phyloP scores from a whole-genome alignment of 2,797 vertebrate species.

The Ispidina lecontei region DNA sequence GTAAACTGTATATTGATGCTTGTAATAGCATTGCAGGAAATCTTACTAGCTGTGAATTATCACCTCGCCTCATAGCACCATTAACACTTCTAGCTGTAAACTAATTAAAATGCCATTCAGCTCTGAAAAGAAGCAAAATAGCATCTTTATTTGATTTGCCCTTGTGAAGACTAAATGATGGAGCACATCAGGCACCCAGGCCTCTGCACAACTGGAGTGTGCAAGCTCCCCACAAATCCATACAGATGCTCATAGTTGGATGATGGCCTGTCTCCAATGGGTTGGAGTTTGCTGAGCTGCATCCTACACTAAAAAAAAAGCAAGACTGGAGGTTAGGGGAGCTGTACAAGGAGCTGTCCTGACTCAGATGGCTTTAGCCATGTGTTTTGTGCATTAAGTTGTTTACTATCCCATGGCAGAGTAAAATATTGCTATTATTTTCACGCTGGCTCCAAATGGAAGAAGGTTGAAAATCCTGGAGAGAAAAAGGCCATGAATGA shows the following conservation, averaged over 20 bases:
- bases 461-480: neutral
- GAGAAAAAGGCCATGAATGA: slow-evolving; percentile 17
- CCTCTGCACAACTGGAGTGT: neutral
- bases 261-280: neutral
- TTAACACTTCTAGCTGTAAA: slow-evolving; percentile 70
- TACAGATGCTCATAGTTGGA: neutral
- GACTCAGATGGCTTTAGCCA: neutral
- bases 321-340: neutral
- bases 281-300: neutral
- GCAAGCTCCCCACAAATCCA: neutral
- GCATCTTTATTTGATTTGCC: slow-evolving; percentile 55
- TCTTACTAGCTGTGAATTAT: slow-evolving; percentile 74
- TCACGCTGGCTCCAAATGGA: neutral
- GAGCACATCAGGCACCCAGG: neutral
- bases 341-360: neutral
- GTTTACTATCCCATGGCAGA: neutral
- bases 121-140: slow-evolving; percentile 63
- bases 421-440: slow-evolving; percentile 1
- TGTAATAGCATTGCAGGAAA: slow-evolving; percentile 44
- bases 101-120: slow-evolving; percentile 77
- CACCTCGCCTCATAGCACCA: slow-evolving; percentile 21
- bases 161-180: slow-evolving; percentile 22
- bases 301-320: neutral
- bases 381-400: neutral
- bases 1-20: slow-evolving; percentile 27